phyloP scores from a whole-genome alignment of 2,797 vertebrate species.

The Eulemur coronatus region DNA sequence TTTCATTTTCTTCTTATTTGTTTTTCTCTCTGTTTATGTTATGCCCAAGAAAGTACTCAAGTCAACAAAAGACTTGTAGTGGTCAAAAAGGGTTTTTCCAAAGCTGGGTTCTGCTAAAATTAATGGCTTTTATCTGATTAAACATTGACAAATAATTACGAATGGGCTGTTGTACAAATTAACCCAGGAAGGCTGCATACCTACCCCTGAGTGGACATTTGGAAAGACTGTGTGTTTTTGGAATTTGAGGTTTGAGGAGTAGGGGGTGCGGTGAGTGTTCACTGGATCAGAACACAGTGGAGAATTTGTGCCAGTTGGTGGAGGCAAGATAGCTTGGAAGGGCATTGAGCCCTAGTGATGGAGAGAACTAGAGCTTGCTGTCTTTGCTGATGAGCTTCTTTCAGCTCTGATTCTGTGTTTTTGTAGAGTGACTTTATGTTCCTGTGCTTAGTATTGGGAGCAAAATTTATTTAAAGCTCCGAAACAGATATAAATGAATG shows the following conservation, averaged over 20 bases:
- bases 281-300: constrained; percentile 35
- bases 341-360: not conserved
- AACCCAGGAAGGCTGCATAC: constrained; percentile 43
- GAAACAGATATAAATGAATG: not conserved
- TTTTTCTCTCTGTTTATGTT: constrained; percentile 3
- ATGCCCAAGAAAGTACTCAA: constrained; percentile 20
- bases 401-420: not conserved
- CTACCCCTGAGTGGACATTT: not conserved
- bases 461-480: not conserved
- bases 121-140: constrained; percentile 67
- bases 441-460: not conserved
- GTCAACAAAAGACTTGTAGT: not conserved
- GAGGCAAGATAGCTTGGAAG: not conserved
- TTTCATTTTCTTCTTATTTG: not conserved
- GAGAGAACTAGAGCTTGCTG: not conserved
- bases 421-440: not conserved
- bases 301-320: not conserved
- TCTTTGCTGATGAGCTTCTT: not conserved
- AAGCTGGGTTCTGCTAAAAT: not conserved
- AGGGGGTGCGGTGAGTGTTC: not conserved
- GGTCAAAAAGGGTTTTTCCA: constrained; percentile 41
- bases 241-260: not conserved
- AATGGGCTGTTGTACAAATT: constrained; percentile 50
- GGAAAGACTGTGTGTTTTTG: constrained; percentile 11
- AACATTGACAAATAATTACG: constrained; percentile 69